Evolutionary conservation across 1,140 invertebrate genomes (phyloP), one percentile per base, ranked within the genome.

Genomic region (Hycleus phaleratus): DNA sequence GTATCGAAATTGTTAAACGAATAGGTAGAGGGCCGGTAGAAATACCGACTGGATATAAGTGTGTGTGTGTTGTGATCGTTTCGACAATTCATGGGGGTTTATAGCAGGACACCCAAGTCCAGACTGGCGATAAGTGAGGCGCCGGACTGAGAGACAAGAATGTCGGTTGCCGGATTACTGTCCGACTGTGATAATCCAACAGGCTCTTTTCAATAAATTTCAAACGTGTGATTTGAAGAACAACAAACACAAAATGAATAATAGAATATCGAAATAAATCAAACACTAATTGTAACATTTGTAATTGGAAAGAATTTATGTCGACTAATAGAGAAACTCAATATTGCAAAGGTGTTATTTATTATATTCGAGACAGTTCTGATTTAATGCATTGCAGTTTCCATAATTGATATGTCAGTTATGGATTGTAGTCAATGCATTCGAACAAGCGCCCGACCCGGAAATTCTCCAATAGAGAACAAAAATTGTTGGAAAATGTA

Each of bases 51-150:
- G 0, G 1, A 12, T 18, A 18, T 18, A 1, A 18, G 18, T 18
- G 18, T 18, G 18, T 18, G 18, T 18, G 51, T 32, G 42, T 53
- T 52, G 49, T 52, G 44, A 32, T 26, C 6, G 25, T 40, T n/a
- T 44, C 42, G 10, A 46, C 42, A 45, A 53, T 32, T 32, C 32
- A 32, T 32, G 32, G 51, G 50, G 51, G 42, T 53, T 46, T 46
- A 53, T 46, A 45, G 42, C 32, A 46, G 51, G 51, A 42, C 44
- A 46, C 12, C 51, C 51, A 53, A 45, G 51, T 44, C 51, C 51
- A 45, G 51, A 53, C 42, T 44, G 43, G 42, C 44, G 51, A 53
- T 53, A 53, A 53, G 51, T 53, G 39, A 53, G 51, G 51, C 51
- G 51, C 51, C 51, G 51, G 39, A 25, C 12, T 32, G 7, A 45